Base-by-base conservation (phyloP, 2,888 invertebrate species). In the Aporophyla lueneburgensis region DNA sequence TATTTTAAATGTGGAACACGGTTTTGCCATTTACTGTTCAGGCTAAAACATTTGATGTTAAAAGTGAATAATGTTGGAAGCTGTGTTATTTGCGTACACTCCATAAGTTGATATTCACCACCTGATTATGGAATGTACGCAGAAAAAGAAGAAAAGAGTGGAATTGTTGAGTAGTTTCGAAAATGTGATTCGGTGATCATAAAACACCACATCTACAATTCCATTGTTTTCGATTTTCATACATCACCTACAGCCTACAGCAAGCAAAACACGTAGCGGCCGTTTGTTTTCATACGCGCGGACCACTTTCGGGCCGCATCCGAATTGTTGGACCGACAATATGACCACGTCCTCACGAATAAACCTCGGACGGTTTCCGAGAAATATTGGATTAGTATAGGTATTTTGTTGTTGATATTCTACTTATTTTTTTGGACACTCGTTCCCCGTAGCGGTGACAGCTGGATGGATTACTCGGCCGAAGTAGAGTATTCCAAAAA, bases 221-320 rank as follows among this genome's bases (percentile, higher is more conserved):
- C 14, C 10, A 58, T 56, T 40, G 59, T 71, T 54, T 66, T 62
- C 40, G 12, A 58, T 74, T 66, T 87, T 84, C 68, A 12, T 24
- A 74, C 54, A 78, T 84, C 82, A 51, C 53, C 40, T 67, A 58
- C 53, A 56, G 58, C 40, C 40, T 67, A 58, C 56, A 56, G 58
- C 40, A 78, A 76, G 78, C 78, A 43, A 74, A 80, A 83, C 92
- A 92, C 92, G 92, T 92, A 84, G 76, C 7, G 58, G 73, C 87
- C 90, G 91, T 92, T 92, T 92, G 91, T 92, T 91, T 89, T 86
- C 89, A 92, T 92, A 87, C 90, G 75, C 87, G 85, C 81, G 85
- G 84, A 79, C 86, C 79, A 86, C 83, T 88, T 87, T 88, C 46
- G 61, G 80, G 84, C 76, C 86, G 85, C 86, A 82, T 77, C 86